Base-by-base conservation (phyloP, 53 echinoderm and acorn worm species). In the Stichopus horrens region DNA sequence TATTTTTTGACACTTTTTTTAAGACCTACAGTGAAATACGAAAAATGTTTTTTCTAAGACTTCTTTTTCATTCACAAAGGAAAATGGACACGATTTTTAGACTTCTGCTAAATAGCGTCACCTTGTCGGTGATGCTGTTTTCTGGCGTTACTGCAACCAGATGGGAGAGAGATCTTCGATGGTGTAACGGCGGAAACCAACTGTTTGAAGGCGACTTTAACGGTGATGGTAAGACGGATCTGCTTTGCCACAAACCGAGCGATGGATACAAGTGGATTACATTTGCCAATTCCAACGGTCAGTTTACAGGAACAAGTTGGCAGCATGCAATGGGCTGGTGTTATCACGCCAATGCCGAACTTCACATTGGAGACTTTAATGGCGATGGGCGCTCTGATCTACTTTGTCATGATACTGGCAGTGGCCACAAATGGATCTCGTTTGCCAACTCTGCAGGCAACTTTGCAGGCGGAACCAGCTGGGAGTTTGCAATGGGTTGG, bases 291-390 rank as follows among this genome's bases (percentile, higher is more conserved):
- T 7, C 20, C 5, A 13, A 54, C 22, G 88, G 88, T 19, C n/a
- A 55, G 10, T 88, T 88, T 57, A 87, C 75, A 1, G 88, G 88
- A 8, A 87, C 88, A 71, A 59, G 60, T 19, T 87, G 88, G 88
- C 57, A 88, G 16, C 23, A 60, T n/a, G 71, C 11, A 8, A 14
- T 16, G 37, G 16, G 57, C 37, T 75, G 75, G 88, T 88, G 60
- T 55, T 23, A 7, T 5, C 76, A 87, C 20, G 10, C 5, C 14
- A 55, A 74, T n/a, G 88, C 21, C 4, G 10, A 76, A 57, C 76
- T 88, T 21, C 58, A 58, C 7, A 75, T 88, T n/a, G 88, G 56
- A 6, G 88, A 76, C 55, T 55, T 88, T 9, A 88, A 88, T 21
- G 88, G 60, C 9, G 88, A 88, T 75, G 57, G 58, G 7, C 55